These are phyloP conservation scores for Achlya flavicornis DNA, from an alignment of 2,888 invertebrate genomes.

Conservation along the genomic window DNA sequence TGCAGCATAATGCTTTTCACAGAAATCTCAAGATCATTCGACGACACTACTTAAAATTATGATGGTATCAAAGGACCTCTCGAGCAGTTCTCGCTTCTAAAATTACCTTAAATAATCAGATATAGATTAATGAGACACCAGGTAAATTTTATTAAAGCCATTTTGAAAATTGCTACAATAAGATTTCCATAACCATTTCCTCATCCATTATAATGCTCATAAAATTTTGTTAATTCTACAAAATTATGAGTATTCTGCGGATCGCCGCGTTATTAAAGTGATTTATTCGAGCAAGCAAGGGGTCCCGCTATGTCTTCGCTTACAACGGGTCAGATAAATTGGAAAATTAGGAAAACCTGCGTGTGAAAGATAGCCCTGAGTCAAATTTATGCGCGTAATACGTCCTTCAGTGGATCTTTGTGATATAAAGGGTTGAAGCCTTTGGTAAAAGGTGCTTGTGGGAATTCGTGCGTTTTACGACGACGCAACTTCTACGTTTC, in stretches of 20 bases:
- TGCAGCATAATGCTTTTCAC: no score
- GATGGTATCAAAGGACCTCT: no score
- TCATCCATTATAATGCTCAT: conserved; percentile 42
- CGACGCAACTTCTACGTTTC: neutral
- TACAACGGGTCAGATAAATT: conserved; percentile 56
- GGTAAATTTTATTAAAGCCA: neutral
- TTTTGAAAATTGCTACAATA: neutral
- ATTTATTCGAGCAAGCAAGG: conserved; percentile 56
- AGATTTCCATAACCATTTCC: conserved; percentile 19
- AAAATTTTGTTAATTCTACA: conserved; percentile 40
- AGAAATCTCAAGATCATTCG: no score
- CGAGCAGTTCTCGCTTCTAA: no score
- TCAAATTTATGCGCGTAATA: conserved; percentile 38
- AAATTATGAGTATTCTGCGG: conserved; percentile 49
- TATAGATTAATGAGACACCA: neutral
- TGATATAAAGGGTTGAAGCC: neutral
- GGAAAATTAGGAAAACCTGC: conserved; percentile 59
- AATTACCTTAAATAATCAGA: no score
- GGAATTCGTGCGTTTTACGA: neutral
- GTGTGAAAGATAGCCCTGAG: conserved; percentile 53
- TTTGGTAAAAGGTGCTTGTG: conserved; percentile 3
- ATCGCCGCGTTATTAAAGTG: conserved; percentile 55
- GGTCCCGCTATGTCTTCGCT: conserved; percentile 41
- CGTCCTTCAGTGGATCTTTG: conserved; percentile 17
- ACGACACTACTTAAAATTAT: no score